Evolutionary conservation across 2,888 invertebrate species (phyloP), one percentile per base, ranked within the genome.

Genomic region (Enchytraeus crypticus): DNA sequence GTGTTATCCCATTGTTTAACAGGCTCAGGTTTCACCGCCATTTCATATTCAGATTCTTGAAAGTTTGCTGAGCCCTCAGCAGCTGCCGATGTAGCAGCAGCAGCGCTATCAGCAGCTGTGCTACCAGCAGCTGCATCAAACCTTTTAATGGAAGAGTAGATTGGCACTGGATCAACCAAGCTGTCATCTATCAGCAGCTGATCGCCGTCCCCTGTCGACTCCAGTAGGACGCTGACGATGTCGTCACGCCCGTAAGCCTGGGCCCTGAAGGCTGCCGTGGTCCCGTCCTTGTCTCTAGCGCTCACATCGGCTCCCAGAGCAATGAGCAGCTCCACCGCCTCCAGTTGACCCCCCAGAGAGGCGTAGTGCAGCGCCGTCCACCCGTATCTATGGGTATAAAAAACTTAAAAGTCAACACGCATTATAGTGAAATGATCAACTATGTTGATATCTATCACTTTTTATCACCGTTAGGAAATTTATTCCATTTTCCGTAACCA

Each of bases 291-390:
- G 59, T 69, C 69, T 21, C 69, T 53, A 14, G 46, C 11, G 27
- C 43, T 49, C 30, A 64, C 43, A 62, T 69, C 57, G 26, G 60
- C 47, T 0, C 62, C 64, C n/a, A 18, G 21, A 21, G 45, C 32
- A 3, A 61, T 27, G 27, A 68, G 66, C 23, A 49, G 23, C 47
- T 64, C 54, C 2, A 62, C 63, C 5, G 59, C 57, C 18, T 45
- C 47, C 27, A 64, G 47, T 29, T 67, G 61, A 21, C 68, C 68
- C 26, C 64, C 67, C 21, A 63, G 58, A 54, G 59, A 53, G 18
- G 68, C 66, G 57, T 67, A 68, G 61, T 68, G 68, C 43, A 68
- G 53, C 2, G 68, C 61, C 14, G 66, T 53, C 68, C 68, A 68
- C n/a, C 67, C 67, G 59, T 68, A 68, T 27, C 68, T 68, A 60